These are phyloP conservation scores for human DNA, from an alignment of 2,113 vertebrate species.

Conservation along the genomic window GRCh38 chr5:62119001-62119500, in stretches of 20 bases:
- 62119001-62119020: conserved; percentile 1
- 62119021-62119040: neutral
- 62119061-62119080: neutral
- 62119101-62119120: conserved; percentile 20
- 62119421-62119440: neutral
- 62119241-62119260: neutral
- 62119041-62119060: neutral
- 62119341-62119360: neutral
- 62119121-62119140: conserved; percentile 12
- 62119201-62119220: neutral
- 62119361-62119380: neutral
- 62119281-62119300: neutral
- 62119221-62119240: neutral
- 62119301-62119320: neutral
- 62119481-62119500: neutral
- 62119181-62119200: neutral
- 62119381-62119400: neutral
- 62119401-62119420: neutral
- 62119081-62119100: neutral
- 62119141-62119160: conserved; percentile 16
- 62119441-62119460: neutral
- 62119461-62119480: neutral
- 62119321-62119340: neutral
- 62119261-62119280: neutral
- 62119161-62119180: conserved; percentile 20